Conservation (phyloP, 2,797 vertebrate species). For the Hydrophis major region DNA sequence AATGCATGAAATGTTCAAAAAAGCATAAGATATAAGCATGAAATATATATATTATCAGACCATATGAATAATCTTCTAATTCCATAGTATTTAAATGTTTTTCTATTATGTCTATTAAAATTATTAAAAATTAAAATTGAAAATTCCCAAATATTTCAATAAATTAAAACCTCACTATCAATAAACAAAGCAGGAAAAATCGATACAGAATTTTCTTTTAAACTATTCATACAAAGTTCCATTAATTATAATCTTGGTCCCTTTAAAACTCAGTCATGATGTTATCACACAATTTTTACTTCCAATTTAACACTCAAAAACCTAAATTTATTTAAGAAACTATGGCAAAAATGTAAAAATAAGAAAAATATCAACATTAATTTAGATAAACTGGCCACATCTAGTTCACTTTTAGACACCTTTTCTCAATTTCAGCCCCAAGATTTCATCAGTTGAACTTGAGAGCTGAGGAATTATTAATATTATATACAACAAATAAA, state of each 20-base stretch:
- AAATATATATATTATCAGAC: not conserved
- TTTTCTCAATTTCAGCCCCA: not conserved
- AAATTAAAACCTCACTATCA: not conserved
- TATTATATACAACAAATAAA: not conserved
- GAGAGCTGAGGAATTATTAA: not conserved
- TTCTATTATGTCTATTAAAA: not conserved
- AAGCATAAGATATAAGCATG: not conserved
- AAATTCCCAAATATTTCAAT: not conserved
- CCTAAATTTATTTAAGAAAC: not conserved
- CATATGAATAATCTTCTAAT: not conserved
- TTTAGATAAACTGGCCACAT: not conserved
- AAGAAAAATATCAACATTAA: not conserved
- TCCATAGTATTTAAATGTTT: not conserved
- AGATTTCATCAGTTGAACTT: not conserved
- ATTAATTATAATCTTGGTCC: not conserved
- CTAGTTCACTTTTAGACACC: not conserved
- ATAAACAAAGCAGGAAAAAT: not conserved
- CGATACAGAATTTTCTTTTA: not conserved
- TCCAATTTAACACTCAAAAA: not conserved
- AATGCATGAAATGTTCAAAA: not conserved
- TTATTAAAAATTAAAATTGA: not conserved
- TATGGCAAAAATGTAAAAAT: not conserved
- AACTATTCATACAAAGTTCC: not conserved
- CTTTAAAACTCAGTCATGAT: not conserved
- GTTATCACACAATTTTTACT: not conserved